phyloP scores from a whole-genome alignment of 2,888 invertebrate genomes.

The Cosmorhoe ocellata region DNA sequence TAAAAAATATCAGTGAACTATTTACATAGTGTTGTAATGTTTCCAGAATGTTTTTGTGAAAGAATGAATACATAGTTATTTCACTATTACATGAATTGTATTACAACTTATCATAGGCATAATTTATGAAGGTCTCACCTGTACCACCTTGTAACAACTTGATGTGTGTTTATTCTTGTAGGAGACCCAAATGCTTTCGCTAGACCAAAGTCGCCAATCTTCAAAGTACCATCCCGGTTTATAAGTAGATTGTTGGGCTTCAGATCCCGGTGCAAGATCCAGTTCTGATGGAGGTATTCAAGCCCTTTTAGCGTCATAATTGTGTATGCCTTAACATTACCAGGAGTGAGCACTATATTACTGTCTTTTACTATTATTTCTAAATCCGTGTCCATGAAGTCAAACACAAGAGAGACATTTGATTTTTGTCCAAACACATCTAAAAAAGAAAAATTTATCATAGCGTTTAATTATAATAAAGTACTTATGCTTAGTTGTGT shows the following conservation, averaged over 20 bases:
- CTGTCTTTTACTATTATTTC: conserved; percentile 96
- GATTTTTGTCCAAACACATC: conserved; percentile 99
- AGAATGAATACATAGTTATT: too few relatives aligned
- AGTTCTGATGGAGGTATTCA: conserved; percentile 96
- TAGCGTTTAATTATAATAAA: background rate
- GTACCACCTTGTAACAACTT: conserved; percentile 98
- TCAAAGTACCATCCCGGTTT: conserved; percentile 94
- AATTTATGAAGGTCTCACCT: conserved; percentile 84
- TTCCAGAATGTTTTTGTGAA: too few relatives aligned
- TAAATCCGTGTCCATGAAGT: conserved; percentile 99
- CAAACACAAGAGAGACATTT: conserved; percentile 98
- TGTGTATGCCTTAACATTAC: conserved; percentile 97
- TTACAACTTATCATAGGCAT: too few relatives aligned
- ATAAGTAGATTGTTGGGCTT: conserved; percentile 99
- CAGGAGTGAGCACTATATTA: conserved; percentile 92
- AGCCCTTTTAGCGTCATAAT: conserved; percentile 97
- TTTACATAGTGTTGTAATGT: too few relatives aligned
- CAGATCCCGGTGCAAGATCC: conserved; percentile 98
- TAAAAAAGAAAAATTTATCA: conserved; percentile 50
- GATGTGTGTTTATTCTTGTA: conserved; percentile 97
- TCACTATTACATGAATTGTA: too few relatives aligned
- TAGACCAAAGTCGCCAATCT: conserved; percentile 99
- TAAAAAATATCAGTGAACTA: too few relatives aligned
- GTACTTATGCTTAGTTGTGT: too few relatives aligned
- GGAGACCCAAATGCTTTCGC: conserved; percentile 99